Conservation (phyloP, 2,888 invertebrate genomes). For the Apomyelois bistriatella region DNA sequence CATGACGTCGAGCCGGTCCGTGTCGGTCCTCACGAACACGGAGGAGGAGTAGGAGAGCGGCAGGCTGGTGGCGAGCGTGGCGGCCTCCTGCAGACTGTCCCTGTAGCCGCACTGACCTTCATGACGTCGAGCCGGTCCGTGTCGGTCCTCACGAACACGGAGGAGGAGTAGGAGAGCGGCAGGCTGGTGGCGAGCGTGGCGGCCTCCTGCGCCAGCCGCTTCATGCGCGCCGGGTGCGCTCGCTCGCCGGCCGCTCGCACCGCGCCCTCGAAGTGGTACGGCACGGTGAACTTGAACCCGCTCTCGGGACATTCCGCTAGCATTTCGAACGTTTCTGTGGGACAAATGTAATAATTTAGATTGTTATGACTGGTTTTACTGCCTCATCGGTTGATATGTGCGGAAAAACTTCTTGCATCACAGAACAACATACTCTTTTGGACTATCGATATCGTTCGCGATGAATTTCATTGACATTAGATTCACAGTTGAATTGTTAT, state of each 20-base stretch:
- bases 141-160: slow-evolving; percentile 97
- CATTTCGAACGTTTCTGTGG: slow-evolving; percentile 93
- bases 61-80: too few relatives aligned
- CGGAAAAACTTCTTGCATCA: too few relatives aligned
- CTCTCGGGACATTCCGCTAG: slow-evolving; percentile 87
- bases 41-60: too few relatives aligned
- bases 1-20: too few relatives aligned
- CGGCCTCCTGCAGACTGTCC: too few relatives aligned
- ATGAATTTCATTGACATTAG: too few relatives aligned
- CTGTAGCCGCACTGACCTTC: slow-evolving; percentile 92
- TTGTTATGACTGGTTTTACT: background rate
- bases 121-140: slow-evolving; percentile 96
- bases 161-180: slow-evolving; percentile 95
- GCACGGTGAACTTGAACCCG: slow-evolving; percentile 90
- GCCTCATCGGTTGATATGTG: too few relatives aligned
- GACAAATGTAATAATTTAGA: background rate
- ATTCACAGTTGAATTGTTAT: too few relatives aligned
- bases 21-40: too few relatives aligned
- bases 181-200: slow-evolving; percentile 95
- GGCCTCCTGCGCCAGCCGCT: slow-evolving; percentile 96
- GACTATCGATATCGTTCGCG: too few relatives aligned
- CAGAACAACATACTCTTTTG: too few relatives aligned
- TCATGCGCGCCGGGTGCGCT: slow-evolving; percentile 91
- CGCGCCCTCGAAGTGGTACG: slow-evolving; percentile 94
- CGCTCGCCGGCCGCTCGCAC: slow-evolving; percentile 92